Evolutionary conservation across 2,888 invertebrate species (phyloP), one percentile per base, ranked within the genome.

Genomic region (Agrotis ipsilon): DNA sequence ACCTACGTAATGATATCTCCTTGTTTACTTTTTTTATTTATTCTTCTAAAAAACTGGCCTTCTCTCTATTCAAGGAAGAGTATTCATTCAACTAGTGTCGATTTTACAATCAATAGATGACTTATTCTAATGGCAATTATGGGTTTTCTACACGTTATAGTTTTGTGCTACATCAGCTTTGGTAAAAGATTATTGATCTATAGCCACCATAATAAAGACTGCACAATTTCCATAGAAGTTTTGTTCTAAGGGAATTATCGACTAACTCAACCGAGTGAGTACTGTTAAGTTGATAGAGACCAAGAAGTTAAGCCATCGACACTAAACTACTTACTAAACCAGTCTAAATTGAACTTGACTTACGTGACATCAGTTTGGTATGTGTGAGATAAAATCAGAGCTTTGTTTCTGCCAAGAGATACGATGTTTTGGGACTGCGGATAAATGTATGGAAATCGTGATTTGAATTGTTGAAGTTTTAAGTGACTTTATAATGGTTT

Each of bases 371-470:
- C 65, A 61, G 55, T 21, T 4, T 0, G 32, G 63, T 69, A 78
- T 83, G 66, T 66, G 65, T 49, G 74, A 69, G 91, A 92, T 92
- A 91, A 88, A 87, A 91, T 91, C 89, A 73, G 75, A 84, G 82
- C 87, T 92, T 90, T 91, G 90, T 92, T 87, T 85, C 79, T 87
- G 91, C 90, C 91, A 77, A 66, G 76, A 68, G 68, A 82, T 81
- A 77, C 68, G 78, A 81, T 86, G 84, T 85, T 86, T 86, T 70
- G 54, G 78, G 86, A 86, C 87, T 87, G 63, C 1, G 84, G 87
- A 92, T 87, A 89, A 87, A 91, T 92, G 88, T 87, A 79, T 82
- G 72, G 66, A 75, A 79, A 72, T 83, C 91, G 92, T 92, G 92
- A 87, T 89, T 81, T 67, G 91, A 90, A 90, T 90, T 82, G 62